These are phyloP conservation scores for Agriopis marginaria DNA, from an alignment of 2,888 invertebrate genomes.

Conservation along the genomic window DNA sequence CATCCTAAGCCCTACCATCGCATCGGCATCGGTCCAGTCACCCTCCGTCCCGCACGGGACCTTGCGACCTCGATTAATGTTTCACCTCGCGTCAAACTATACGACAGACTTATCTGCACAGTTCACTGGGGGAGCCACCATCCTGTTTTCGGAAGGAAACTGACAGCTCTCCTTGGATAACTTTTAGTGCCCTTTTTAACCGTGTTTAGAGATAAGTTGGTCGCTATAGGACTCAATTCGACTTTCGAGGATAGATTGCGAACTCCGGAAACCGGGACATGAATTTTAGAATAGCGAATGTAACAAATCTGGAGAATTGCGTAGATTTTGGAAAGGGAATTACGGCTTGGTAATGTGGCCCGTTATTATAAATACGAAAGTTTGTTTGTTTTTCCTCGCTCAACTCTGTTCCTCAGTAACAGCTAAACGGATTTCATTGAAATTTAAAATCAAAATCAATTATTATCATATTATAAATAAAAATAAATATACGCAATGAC, in stretches of 20 bases:
- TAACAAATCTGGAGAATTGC: neutral
- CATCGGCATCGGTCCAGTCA: neutral
- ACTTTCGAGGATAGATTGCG: constrained; percentile 9
- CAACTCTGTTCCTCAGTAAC: too few relatives aligned
- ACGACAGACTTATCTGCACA: neutral
- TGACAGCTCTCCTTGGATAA: neutral
- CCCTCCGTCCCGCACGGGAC: constrained; percentile 16
- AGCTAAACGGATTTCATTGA: too few relatives aligned
- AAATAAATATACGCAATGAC: too few relatives aligned
- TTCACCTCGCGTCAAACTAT: constrained; percentile 30
- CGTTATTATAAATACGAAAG: too few relatives aligned
- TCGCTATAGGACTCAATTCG: constrained; percentile 9
- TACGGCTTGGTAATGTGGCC: too few relatives aligned
- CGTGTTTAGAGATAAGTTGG: neutral
- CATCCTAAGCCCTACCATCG: neutral
- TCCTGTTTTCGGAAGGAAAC: neutral
- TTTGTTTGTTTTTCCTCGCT: too few relatives aligned
- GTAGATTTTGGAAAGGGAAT: neutral
- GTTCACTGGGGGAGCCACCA: neutral
- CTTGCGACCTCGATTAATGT: constrained; percentile 27
- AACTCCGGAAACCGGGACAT: neutral
- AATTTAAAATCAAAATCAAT: too few relatives aligned
- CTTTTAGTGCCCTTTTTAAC: neutral
- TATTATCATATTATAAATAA: too few relatives aligned
- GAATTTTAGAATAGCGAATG: constrained; percentile 2